Base-by-base conservation (phyloP, 2,888 invertebrate genomes). In the Galerucella pusilla region DNA sequence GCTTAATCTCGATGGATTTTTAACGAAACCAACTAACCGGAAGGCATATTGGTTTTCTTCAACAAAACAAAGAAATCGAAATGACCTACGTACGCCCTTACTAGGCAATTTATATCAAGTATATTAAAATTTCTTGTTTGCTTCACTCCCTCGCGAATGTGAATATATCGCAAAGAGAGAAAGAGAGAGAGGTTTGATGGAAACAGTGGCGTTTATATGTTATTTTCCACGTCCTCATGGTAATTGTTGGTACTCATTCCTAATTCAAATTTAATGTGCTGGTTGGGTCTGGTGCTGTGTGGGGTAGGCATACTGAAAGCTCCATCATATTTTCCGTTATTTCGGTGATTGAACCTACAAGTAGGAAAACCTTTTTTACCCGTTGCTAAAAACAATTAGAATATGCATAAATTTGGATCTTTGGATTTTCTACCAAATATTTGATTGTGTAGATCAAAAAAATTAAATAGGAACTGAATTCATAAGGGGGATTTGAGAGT, bases 41-140 rank as follows among this genome's bases (percentile, higher is more conserved):
- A 49, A 68, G 74, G 74, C 70, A 74, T 78, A 78, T 78, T 78
- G 75, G 76, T 78, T 78, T 76, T 14, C 71, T 70, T 68, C 68
- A 70, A 74, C 77, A 74, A 72, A 75, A 77, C 65, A 59, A 67
- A 49, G 28, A 61, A 71, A 61, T 63, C 64, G 61, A 42, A 42
- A 42, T 42, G 35, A 42, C 7, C 7, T 42, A 74, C 59, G 67
- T 65, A 68, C 60, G 72, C 68, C 61, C 69, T 65, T 74, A 68
- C 73, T 64, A 71, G 66, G 74, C 77, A 80, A 80, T 82, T 84
- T 81, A 83, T 82, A 83, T 81, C 79, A 81, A 80, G 81, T 83
- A 83, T 84, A 85, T 85, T 84, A 84, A 84, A 85, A 84, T 84
- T 84, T 84, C 84, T 84, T 83, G 84, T 75, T 78, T 76, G 68